Evolutionary conservation across 2,888 invertebrate species (phyloP), one percentile per base, ranked within the genome.

Genomic region (Lamellibrachia columna): DNA sequence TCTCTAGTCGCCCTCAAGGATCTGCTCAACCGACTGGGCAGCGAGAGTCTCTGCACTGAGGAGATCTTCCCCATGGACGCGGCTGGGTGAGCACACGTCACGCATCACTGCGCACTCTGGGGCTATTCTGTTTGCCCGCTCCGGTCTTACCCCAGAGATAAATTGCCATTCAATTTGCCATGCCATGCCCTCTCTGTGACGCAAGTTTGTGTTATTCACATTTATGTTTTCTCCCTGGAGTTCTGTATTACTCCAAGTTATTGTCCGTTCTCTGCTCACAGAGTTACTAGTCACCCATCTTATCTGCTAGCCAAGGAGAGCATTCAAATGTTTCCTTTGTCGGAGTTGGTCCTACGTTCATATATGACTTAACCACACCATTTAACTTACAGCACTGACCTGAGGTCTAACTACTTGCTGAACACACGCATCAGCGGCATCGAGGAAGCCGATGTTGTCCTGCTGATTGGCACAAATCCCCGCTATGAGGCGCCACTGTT

Each of bases 401-500:
- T 99, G 60, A 97, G 99, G 93, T 98, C 98, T 15, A 99, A 98
- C 95, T 99, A 99, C 96, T 96, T 99, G 92, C 97, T 99, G 93
- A 99, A 99, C 97, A 98, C 98, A 92, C 98, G 97, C 95, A 99
- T 99, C 95, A 98, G 98, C 91, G 98, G 98, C 91, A 97, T 99
- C 55, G 99, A 99, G 97, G 98, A 99, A 93, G 98, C 99, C 0
- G 99, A 99, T 97, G 97, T 98, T 93, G 97, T 99, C 52, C 97
- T 99, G 0, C 97, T 99, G 92, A 98, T 99, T 95, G 99, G 99
- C 93, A 99, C 99, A 1, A 99, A 99, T 97, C 98, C 99, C 0
- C 97, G 99, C 92, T 99, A 98, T 96, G 99, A 99, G 97, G 99
- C 99, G 90, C 99, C 99, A 0, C 97, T 99, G 58, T 97, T 99